Evolutionary conservation across 2,113 vertebrate genomes (phyloP), one percentile per base, ranked within the genome.

Genomic region (Hippocampus guttulatus): DNA sequence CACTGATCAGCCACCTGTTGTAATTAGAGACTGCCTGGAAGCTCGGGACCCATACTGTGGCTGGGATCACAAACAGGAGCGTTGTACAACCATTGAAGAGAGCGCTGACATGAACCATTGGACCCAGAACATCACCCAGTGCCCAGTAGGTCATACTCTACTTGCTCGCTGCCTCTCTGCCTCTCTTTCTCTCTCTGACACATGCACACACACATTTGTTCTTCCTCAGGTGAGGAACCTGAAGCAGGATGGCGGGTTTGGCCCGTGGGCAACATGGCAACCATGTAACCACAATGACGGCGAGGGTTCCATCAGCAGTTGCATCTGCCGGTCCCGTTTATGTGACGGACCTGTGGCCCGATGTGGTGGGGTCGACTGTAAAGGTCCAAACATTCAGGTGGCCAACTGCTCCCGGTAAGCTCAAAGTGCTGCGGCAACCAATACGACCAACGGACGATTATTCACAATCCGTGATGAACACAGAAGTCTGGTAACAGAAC

Each of bases 21-120:
- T 65, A 47, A 25, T 54, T n/a, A 98, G 96, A 51, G 73, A 92
- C n/a, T 98, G 97, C 82, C 83, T 95, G 75, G 94, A 93, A 58
- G 95, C 96, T 25, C 94, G 95, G 77, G 96, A 98, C 84, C 97
- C 97, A 1, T 98, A 98, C 51, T 98, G 97, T 23, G 97, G 97
- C 69, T 98, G 97, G 97, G 97, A 98, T 71, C 71, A 88, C 71
- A 92, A 93, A 68, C 91, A 93, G 91, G 95, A 92, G 87, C 94
- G 92, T 40, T 98, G 97, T 77, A 96, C 95, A 5, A 95, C 94
- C 0, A 87, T 97, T 63, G 94, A 96, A 89, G 93, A 94, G 71
- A 96, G 95, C 78, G 88, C 93, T 80, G 96, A 93, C 88, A 96
- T 98, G 94, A 94, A 90, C 57, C 95, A 96, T 72, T 98, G 96